These are phyloP conservation scores for Heliothis subflexa DNA, from an alignment of 1,140 invertebrate genomes.

Conservation along the genomic window DNA sequence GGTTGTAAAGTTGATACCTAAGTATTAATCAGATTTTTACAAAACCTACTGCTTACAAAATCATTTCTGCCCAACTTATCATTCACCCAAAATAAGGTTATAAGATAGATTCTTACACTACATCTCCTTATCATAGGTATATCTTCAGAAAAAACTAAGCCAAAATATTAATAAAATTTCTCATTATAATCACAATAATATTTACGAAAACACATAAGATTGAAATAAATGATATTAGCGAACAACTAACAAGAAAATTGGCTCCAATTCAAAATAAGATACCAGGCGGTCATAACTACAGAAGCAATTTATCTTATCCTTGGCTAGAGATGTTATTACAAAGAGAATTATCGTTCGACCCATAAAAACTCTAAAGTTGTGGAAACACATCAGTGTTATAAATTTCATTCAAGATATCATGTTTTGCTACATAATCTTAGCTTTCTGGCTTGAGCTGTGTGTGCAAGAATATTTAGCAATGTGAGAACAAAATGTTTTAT, in stretches of 20 bases:
- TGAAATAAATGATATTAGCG: slow-evolving; percentile 31
- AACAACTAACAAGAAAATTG: slow-evolving; percentile 33
- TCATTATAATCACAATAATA: slow-evolving; percentile 15
- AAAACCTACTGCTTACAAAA: no score
- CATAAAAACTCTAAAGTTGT: slow-evolving; percentile 41
- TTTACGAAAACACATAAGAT: slow-evolving; percentile 25
- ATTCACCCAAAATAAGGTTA: no score
- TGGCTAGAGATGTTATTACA: slow-evolving; percentile 38
- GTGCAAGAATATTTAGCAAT: slow-evolving; percentile 7
- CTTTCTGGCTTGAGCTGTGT: slow-evolving; percentile 16
- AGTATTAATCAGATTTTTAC: no score
- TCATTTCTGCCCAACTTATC: no score
- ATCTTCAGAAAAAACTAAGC: background rate
- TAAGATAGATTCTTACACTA: no score
- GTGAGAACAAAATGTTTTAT: background rate
- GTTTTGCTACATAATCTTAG: slow-evolving; percentile 35
- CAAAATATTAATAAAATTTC: background rate
- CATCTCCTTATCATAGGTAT: background rate
- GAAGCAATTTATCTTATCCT: slow-evolving; percentile 38
- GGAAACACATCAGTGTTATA: slow-evolving; percentile 29
- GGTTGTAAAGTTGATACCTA: no score
- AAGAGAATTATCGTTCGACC: slow-evolving; percentile 20
- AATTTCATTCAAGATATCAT: slow-evolving; percentile 31
- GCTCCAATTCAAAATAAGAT: slow-evolving; percentile 41
- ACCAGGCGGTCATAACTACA: slow-evolving; percentile 27